Evolutionary conservation across 2,797 vertebrate species (phyloP).

Genomic region (Acanthopagrus latus): DNA sequence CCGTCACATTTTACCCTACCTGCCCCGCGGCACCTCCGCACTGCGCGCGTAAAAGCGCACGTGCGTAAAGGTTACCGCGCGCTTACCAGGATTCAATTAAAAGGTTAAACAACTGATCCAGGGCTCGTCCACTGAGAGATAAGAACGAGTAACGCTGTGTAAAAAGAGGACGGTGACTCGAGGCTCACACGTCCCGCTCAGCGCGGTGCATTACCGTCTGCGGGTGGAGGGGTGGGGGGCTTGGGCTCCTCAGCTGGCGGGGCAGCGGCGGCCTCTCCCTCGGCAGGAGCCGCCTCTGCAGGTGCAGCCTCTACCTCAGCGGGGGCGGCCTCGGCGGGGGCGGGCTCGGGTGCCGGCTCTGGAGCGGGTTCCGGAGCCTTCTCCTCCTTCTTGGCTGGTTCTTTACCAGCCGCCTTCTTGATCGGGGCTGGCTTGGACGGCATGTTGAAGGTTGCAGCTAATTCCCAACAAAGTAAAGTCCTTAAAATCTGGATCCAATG

Average conservation of each 20-base stretch:
- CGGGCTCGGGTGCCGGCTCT: conserved; percentile 33
- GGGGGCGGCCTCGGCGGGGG: conserved; percentile 46
- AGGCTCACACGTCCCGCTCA: conserved; percentile 1
- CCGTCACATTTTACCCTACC: background rate
- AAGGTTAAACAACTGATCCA: conserved; percentile 16
- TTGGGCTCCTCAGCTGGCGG: conserved; percentile 64
- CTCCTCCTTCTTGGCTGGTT: conserved; percentile 75
- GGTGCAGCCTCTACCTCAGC: conserved; percentile 62
- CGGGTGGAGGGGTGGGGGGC: conserved; percentile 67
- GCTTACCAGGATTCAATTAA: conserved; percentile 29
- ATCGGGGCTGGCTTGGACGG: conserved; percentile 89
- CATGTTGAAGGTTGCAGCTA: conserved; percentile 84
- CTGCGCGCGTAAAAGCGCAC: background rate
- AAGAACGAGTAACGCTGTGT: background rate
- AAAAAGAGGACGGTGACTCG: background rate
- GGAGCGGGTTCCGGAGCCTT: conserved; percentile 50
- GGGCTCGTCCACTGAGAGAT: background rate
- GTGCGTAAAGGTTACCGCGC: conserved; percentile 39
- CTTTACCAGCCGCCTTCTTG: conserved; percentile 85
- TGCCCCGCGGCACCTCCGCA: background rate
- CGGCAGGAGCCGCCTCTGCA: conserved; percentile 51
- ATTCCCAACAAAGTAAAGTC: conserved; percentile 79
- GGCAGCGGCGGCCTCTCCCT: conserved; percentile 47
- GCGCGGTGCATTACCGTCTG: conserved; percentile 71
- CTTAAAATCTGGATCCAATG: conserved; percentile 76